Evolutionary conservation across 2,797 vertebrate species (phyloP).

Genomic region (Lindbergichthys nudifrons): DNA sequence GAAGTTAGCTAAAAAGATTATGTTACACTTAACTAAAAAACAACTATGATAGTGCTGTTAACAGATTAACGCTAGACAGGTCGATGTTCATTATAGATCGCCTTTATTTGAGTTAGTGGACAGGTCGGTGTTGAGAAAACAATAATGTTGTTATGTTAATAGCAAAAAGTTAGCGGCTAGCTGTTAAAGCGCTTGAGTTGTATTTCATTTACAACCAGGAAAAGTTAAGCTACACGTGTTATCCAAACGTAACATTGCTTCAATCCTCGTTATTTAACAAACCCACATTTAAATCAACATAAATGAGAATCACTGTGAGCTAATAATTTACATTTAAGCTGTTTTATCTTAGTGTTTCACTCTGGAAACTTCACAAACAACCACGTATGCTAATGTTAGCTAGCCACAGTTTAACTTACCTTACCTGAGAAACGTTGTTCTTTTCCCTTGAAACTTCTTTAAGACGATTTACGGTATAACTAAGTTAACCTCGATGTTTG

Average conservation of each 20-base stretch:
- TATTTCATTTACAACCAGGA: background rate
- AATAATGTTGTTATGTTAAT: background rate
- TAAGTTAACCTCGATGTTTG: background rate
- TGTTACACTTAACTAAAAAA: background rate
- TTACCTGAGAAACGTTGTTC: conserved; percentile 23
- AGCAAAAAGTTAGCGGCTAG: background rate
- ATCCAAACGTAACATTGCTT: background rate
- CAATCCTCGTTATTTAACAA: background rate
- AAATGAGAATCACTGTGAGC: accelerated
- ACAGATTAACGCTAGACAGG: conserved; percentile 30
- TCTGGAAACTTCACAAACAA: conserved; percentile 17
- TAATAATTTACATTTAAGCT: background rate
- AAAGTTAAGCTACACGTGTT: conserved; percentile 64
- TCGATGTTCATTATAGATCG: background rate
- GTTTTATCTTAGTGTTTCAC: background rate
- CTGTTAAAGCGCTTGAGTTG: background rate
- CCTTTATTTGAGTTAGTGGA: background rate
- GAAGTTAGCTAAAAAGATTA: background rate
- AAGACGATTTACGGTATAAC: background rate
- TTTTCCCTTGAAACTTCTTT: background rate
- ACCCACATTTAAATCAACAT: background rate
- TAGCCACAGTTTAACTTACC: conserved; percentile 31
- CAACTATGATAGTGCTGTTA: background rate
- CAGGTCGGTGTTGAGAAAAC: background rate
- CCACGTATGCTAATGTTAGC: background rate